Evolutionary conservation across 1,140 invertebrate species (phyloP).

Genomic region (Xylocopa sonorina): DNA sequence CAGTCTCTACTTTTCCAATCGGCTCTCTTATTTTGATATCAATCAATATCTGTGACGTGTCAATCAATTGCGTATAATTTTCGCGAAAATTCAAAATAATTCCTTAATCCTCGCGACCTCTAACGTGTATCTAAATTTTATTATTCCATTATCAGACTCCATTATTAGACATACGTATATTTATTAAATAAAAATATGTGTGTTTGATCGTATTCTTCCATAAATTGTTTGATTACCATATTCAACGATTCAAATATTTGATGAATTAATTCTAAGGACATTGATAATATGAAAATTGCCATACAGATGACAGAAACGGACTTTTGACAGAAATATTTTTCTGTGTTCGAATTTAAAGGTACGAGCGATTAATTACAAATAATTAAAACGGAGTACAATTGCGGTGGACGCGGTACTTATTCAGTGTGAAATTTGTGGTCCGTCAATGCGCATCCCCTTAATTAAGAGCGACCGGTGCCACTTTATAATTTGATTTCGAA

Average conservation of each 20-base stretch:
- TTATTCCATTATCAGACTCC: too few species aligned
- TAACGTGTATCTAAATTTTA: too few species aligned
- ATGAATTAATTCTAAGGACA: too few species aligned
- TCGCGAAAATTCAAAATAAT: background rate
- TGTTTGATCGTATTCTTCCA: too few species aligned
- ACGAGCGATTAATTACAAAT: too few species aligned
- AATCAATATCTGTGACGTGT: background rate
- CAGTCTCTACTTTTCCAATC: background rate
- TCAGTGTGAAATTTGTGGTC: background rate
- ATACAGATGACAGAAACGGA: too few species aligned
- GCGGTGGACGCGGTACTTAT: too few species aligned
- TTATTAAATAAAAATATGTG: too few species aligned
- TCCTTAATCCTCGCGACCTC: background rate
- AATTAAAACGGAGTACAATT: background rate
- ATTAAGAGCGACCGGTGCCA: background rate
- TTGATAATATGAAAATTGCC: too few species aligned
- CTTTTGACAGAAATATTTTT: background rate
- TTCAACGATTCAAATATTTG: too few species aligned
- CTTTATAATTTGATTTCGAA: constrained; percentile 1
- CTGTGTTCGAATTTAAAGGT: background rate
- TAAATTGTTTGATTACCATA: too few species aligned
- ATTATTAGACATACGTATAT: too few species aligned
- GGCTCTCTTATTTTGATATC: constrained; percentile 1
- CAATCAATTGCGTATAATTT: background rate
- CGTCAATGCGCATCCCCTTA: background rate